Evolutionary conservation across 92 coral and sea anemone species (phyloP).

Genomic region (Phymanthus crucifer): DNA sequence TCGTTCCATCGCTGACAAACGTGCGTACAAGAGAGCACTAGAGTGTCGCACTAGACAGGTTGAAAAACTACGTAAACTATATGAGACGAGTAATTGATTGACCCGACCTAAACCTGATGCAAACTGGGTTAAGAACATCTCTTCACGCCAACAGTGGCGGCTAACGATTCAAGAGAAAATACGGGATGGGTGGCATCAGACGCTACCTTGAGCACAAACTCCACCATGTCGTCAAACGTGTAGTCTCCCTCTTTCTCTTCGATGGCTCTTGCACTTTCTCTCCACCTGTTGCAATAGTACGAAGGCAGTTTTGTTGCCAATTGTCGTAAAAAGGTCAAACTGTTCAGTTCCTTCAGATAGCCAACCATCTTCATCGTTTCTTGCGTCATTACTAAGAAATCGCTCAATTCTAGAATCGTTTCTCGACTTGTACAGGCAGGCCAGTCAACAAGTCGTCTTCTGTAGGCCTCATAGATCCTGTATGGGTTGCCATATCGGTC

Average conservation of each 20-base stretch:
- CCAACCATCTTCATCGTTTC: constrained; percentile 75
- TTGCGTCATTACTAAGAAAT: constrained; percentile 66
- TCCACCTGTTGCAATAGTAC: constrained; percentile 58
- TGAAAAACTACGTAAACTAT: no score
- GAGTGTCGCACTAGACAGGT: no score
- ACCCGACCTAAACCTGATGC: no score
- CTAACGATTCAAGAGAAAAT: constrained; percentile 55
- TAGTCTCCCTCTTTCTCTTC: constrained; percentile 48
- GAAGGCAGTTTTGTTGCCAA: constrained; percentile 52
- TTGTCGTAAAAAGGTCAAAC: constrained; percentile 48
- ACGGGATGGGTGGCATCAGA: constrained; percentile 64
- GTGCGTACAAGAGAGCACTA: no score
- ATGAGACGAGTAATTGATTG: no score
- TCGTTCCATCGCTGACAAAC: no score
- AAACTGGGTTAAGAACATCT: no score
- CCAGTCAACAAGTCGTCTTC: constrained; percentile 44
- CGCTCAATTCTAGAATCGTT: constrained; percentile 58
- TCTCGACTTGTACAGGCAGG: constrained; percentile 46
- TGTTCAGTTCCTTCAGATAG: constrained; percentile 67
- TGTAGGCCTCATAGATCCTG: constrained; percentile 55
- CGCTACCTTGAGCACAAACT: constrained; percentile 51
- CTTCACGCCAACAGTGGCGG: no score
- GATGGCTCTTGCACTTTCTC: constrained; percentile 56
- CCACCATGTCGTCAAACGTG: constrained; percentile 54
- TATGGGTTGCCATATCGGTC: constrained; percentile 72